These are phyloP conservation scores for Leptinotarsa lineolata DNA, from an alignment of 1,140 invertebrate genomes.

Conservation along the genomic window DNA sequence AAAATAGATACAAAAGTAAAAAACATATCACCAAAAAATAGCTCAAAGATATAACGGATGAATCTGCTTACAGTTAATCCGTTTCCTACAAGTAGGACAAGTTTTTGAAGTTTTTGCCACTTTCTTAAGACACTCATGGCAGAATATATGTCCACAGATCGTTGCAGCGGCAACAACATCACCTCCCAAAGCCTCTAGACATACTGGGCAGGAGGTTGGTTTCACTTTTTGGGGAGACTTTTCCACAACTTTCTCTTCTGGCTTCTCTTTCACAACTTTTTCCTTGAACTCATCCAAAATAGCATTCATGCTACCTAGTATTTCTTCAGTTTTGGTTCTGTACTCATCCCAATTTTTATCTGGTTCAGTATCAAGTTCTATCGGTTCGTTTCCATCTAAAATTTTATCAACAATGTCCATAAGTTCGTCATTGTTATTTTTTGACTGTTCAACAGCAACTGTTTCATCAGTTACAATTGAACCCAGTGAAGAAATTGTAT, in stretches of 20 bases:
- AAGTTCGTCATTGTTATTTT: slow-evolving; percentile 12
- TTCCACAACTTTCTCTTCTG: slow-evolving; percentile 23
- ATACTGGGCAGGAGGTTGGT: slow-evolving; percentile 34
- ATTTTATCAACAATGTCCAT: slow-evolving; percentile 24
- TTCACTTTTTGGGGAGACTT: slow-evolving; percentile 25
- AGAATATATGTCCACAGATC: slow-evolving; percentile 41
- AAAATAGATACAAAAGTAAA: not conserved
- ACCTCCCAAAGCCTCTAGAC: slow-evolving; percentile 34
- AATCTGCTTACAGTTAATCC: slow-evolving; percentile 14
- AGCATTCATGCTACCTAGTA: slow-evolving; percentile 31
- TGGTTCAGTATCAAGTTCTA: slow-evolving; percentile 24
- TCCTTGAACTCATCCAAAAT: slow-evolving; percentile 26
- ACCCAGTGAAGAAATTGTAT: not conserved
- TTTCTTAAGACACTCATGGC: slow-evolving; percentile 32
- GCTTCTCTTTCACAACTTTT: slow-evolving; percentile 27
- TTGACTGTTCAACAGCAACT: not conserved
- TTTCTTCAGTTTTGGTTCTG: slow-evolving; percentile 36
- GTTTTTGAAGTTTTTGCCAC: slow-evolving; percentile 32
- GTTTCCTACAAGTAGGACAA: slow-evolving; percentile 40
- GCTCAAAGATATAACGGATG: slow-evolving; percentile 17
- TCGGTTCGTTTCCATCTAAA: slow-evolving; percentile 1
- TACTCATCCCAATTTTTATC: slow-evolving; percentile 33
- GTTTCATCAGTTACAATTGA: not conserved
- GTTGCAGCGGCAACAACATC: slow-evolving; percentile 30
- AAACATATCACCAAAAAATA: not conserved